Percentiles rank a stretch among this genome's conserved stretches.
phyloP scores from a whole-genome alignment of 2,113 vertebrate genomes.

The Delphinapterus leucas region DNA sequence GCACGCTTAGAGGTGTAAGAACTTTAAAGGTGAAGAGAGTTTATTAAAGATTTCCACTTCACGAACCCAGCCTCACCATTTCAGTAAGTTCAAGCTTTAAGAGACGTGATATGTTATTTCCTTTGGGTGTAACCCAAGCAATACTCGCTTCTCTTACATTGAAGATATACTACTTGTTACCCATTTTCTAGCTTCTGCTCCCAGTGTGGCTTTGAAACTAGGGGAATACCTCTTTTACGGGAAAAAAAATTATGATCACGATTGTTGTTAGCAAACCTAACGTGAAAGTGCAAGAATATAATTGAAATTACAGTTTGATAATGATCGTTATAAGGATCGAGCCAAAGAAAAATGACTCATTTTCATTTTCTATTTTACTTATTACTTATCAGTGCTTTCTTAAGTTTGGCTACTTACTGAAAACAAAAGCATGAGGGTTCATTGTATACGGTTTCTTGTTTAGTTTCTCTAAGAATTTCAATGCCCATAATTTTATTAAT shows the following conservation, averaged over 20 bases:
- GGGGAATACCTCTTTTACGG: neutral
- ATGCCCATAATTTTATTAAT: neutral
- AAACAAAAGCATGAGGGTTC: neutral
- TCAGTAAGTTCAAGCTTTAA: neutral
- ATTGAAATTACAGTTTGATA: neutral
- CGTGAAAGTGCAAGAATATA: neutral
- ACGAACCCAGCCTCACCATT: neutral
- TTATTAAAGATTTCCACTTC: neutral
- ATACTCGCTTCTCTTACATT: neutral
- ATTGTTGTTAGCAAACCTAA: neutral
- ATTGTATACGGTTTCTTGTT: slow-evolving; percentile 79
- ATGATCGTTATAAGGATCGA: neutral
- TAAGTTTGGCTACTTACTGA: neutral
- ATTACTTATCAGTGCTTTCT: neutral
- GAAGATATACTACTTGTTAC: neutral
- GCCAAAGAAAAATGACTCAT: neutral
- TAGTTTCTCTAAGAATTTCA: slow-evolving; percentile 43
- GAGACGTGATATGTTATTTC: neutral
- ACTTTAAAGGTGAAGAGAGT: neutral
- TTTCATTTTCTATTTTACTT: neutral
- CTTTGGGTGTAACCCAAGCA: neutral
- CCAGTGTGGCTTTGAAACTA: neutral
- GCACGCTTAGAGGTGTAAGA: neutral
- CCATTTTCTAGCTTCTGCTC: neutral
- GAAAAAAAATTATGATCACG: neutral